Percentiles rank a stretch among this genome's conserved stretches.
Conservation (phyloP, 2,797 vertebrate species). For the Propithecus perrieri region DNA sequence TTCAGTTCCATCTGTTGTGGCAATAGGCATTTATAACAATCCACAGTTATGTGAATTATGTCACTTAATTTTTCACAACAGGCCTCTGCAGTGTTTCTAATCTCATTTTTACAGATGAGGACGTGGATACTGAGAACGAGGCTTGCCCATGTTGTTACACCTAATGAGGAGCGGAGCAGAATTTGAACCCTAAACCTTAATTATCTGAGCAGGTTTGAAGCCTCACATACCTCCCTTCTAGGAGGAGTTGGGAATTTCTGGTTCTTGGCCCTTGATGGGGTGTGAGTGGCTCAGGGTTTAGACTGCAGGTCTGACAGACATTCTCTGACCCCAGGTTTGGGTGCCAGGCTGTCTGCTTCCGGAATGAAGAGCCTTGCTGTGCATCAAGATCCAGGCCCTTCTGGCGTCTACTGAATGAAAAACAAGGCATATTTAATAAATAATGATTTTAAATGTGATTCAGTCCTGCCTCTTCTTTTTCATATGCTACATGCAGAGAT, state of each 20-base stretch:
- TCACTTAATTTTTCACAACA: background rate
- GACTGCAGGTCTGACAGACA: rapidly evolving
- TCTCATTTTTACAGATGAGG: background rate
- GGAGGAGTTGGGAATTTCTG: background rate
- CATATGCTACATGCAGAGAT: background rate
- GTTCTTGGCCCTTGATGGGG: background rate
- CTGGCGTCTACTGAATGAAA: background rate
- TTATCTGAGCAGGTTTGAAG: background rate
- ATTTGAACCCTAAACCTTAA: background rate
- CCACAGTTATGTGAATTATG: rapidly evolving
- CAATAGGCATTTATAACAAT: background rate
- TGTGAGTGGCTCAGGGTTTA: background rate
- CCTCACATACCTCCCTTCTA: background rate
- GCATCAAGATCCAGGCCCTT: background rate
- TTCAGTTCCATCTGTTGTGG: rapidly evolving
- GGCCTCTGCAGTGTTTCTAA: background rate
- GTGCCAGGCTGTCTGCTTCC: background rate
- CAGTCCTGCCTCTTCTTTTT: background rate
- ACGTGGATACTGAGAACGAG: background rate
- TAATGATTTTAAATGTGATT: background rate
- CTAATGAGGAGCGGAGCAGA: background rate
- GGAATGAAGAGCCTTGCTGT: background rate
- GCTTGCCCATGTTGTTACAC: rapidly evolving
- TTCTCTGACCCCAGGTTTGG: background rate
- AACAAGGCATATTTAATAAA: constrained; percentile 43